Evolutionary conservation across 2,888 invertebrate species (phyloP), one percentile per base, ranked within the genome.

Genomic region (Stomorhina lunata): DNA sequence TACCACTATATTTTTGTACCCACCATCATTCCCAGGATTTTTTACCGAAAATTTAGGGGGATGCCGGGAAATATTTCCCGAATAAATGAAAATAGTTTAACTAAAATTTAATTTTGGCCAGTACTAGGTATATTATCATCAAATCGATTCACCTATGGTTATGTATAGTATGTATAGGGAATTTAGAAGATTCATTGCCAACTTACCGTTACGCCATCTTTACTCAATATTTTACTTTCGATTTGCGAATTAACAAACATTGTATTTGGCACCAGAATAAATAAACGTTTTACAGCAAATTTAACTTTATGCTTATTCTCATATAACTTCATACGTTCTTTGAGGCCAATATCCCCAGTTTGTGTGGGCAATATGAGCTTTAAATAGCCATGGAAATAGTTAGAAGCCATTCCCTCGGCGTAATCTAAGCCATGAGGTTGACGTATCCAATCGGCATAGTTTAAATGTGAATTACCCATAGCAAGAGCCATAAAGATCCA

Each of bases 331-430:
- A 90, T 89, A 2, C 90, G 86, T 10, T 88, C 84, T 0, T 61
- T 76, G 0, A 90, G 84, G 0, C 89, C 90, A 15, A 83, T 76
- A n/a, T 84, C 78, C 6, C 81, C 80, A 0, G 76, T 76, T 6
- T 80, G 78, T 0, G 81, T 80, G 0, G 90, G 88, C 5, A 90
- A n/a, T 1, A 86, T 84, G 1, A 89, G 57, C 5, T 88, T 88
- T 0, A 90, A 78, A 84, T 88, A 90, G 0, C 90, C 90, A 83
- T 90, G 88, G 34, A 88, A 89, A 53, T 90, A 90, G 40, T 86
- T 90, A 0, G 88, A 87, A 7, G 90, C 90, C 90, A 90, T 90
- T 17, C 75, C 81, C 5, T 87, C 85, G 0, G 86, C 90, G 82
- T 89, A 90, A 81, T 91, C 90, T 12, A 90, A 75, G 0, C 90